Evolutionary conservation across 2,797 vertebrate species (phyloP), one percentile per base, ranked within the genome.

Genomic region (Molossus molossus): DNA sequence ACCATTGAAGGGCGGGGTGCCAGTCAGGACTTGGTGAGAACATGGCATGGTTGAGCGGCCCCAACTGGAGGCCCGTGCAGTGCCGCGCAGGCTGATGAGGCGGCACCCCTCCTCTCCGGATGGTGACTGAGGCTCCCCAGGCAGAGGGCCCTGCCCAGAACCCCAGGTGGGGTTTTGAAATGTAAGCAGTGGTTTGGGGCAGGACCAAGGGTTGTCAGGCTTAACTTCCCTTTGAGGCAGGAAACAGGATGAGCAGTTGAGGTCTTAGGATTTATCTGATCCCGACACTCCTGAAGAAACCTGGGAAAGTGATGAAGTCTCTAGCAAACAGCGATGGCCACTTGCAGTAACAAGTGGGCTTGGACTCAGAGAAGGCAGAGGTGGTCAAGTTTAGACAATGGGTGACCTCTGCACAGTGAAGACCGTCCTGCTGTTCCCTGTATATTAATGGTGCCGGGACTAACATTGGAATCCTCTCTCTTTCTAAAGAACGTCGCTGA

Each of bases 401-500:
- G 64, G n/a, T 27, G 25, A 67, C 25, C 92, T 90, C 15, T n/a
- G 9, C 1, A 3, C 48, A 21, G 7, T 55, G 9, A 40, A 72
- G 92, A 33, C 40, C 23, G 9, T 50, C 62, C 84, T 94, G 27
- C 75, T 64, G 8, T 12, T 29, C 75, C 23, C 33, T 91, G n/a
- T 75, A 5, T 85, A 73, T 45, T 5, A 76, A 21, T 45, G 55
- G 73, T 25, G 29, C 10, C 29, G 55, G 48, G 81, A 48, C 27
- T 91, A 81, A 94, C 65, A 23, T 40, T 9, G 60, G 15, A 76
- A 62, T 86, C 92, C 11, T 94, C 1, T 92, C 57, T 15, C n/a
- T 79, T 84, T 87, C 92, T 73, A 27, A 93, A 99, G 99, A 99
- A 99, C 0, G 97, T 99, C 57, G 92, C 98, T 29, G 99, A 99